Conservation (phyloP, 2,888 invertebrate genomes). For the Tromatobia lineatoria region DNA sequence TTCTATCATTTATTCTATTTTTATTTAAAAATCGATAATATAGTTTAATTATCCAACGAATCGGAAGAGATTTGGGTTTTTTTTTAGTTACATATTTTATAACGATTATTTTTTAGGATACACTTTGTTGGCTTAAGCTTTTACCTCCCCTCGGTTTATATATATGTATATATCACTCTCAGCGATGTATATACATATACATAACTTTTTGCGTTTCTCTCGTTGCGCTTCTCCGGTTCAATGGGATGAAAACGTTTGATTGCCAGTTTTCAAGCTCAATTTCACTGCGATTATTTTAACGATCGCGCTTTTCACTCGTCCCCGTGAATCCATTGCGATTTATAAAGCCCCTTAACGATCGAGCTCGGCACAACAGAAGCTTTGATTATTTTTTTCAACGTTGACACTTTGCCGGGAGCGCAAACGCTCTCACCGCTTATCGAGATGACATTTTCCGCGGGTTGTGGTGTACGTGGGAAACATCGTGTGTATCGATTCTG, state of each 20-base stretch:
- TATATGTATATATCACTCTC: neutral
- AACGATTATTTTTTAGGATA: neutral
- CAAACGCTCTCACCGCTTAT: conserved; percentile 50
- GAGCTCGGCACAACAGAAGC: neutral
- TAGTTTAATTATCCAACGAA: neutral
- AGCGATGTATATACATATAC: neutral
- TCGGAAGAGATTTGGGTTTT: conserved; percentile 6
- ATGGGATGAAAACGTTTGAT: conserved; percentile 37
- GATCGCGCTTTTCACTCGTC: neutral
- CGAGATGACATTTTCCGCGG: conserved; percentile 68
- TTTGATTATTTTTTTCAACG: conserved; percentile 36
- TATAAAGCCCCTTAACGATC: neutral
- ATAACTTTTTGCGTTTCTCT: neutral
- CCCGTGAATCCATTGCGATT: neutral
- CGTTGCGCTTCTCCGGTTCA: conserved; percentile 9
- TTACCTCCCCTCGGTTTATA: conserved; percentile 10
- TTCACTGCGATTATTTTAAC: conserved; percentile 23
- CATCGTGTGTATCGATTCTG: conserved; percentile 72
- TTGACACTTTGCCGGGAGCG: conserved; percentile 46
- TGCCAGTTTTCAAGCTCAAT: conserved; percentile 17
- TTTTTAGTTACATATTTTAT: neutral
- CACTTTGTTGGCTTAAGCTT: conserved; percentile 16
- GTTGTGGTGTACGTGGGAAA: conserved; percentile 54
- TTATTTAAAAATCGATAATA: neutral
- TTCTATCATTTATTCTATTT: conserved; percentile 1